Evolutionary conservation across 2,888 invertebrate species (phyloP), one percentile per base, ranked within the genome.

Genomic region (Epirrita christyi): DNA sequence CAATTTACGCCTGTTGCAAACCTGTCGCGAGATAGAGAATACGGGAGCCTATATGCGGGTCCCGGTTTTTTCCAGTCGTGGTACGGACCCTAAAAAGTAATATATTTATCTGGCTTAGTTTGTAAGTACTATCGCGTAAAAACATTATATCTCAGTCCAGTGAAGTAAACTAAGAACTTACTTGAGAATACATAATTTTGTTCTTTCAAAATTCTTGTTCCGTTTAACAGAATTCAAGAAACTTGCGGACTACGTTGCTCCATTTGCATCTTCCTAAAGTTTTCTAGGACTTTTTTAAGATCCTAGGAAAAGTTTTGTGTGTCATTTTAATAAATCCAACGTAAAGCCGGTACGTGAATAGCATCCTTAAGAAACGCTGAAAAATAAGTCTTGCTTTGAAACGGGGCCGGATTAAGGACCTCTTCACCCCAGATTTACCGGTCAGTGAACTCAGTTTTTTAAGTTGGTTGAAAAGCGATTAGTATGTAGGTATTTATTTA

Each of bases 301-400:
- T 32, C 21, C 28, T 42, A 21, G 27, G 42, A 29, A 27, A 40
- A 58, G 49, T 40, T 49, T 28, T 42, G 21, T 53, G 34, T 53
- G 65, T 63, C 63, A 60, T 54, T 66, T 65, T 66, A 66, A 59
- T 64, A 64, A 55, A 55, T 59, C 36, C 50, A 53, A 50, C 61
- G 63, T 67, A 61, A 63, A 59, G 55, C 29, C 32, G 48, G 55
- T 14, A 66, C 67, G 69, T 68, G 60, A 69, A 68, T 55, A 51
- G 64, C 65, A 64, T 71, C 54, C 63, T 66, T 54, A 64, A 64
- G 46, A 14, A 37, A 29, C 46, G 45, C 9, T 32, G 42, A 46
- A 63, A 41, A 53, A 54, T 54, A 61, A 56, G 40, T 54, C 55
- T 51, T 51, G 14, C 45, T 55, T 36, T 41, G 29, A 34, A 34